Percentiles rank a stretch among this genome's conserved stretches.
These are phyloP conservation scores for Myzus persicae DNA, from an alignment of 1,140 invertebrate genomes.

Conservation along the genomic window DNA sequence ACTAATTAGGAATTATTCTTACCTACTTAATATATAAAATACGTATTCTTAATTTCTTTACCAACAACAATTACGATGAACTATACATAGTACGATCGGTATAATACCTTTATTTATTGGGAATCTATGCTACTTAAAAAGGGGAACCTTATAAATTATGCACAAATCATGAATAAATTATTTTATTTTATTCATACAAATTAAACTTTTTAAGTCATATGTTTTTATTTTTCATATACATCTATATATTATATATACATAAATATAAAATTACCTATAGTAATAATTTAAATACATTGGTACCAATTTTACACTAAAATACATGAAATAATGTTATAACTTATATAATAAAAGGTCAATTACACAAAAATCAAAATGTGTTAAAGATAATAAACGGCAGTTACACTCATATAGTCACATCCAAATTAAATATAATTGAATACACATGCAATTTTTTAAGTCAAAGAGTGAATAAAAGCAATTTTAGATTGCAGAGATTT, in stretches of 20 bases:
- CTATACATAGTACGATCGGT: too few species aligned
- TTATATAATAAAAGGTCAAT: not conserved
- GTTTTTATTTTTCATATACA: not conserved
- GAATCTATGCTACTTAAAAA: too few species aligned
- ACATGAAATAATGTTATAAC: not conserved
- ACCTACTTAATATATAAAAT: too few species aligned
- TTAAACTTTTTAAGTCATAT: not conserved
- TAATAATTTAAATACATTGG: not conserved
- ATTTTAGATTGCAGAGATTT: not conserved
- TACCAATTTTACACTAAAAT: not conserved
- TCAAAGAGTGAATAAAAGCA: not conserved
- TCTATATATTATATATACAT: not conserved
- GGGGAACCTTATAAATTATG: too few species aligned
- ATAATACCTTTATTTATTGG: too few species aligned
- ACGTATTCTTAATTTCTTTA: too few species aligned
- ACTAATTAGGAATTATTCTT: too few species aligned
- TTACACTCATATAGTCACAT: not conserved
- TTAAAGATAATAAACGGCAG: not conserved
- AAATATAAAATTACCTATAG: not conserved
- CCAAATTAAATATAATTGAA: not conserved
- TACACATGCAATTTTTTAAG: not conserved
- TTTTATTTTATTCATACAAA: too few species aligned
- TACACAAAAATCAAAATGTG: not conserved
- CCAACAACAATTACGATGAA: too few species aligned
- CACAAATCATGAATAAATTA: too few species aligned